Evolutionary conservation across 1,140 invertebrate species (phyloP).

Genomic region (Bombus impatiens): DNA sequence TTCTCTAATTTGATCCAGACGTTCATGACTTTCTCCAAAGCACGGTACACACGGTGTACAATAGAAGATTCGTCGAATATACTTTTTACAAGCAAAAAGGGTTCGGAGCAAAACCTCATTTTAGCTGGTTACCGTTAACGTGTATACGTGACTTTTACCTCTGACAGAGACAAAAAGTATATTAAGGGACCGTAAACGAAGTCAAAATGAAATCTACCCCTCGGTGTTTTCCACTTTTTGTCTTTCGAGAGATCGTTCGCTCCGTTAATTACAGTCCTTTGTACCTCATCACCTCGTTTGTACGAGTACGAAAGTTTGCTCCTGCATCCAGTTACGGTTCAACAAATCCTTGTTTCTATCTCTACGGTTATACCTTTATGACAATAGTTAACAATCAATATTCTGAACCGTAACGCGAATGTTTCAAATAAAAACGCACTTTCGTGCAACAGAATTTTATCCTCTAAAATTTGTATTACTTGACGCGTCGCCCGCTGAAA

Average conservation of each 20-base stretch:
- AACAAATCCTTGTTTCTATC: neutral
- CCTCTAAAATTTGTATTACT: no score
- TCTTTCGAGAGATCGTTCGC: neutral
- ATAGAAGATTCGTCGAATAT: neutral
- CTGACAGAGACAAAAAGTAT: neutral
- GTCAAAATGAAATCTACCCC: constrained; percentile 30
- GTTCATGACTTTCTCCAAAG: no score
- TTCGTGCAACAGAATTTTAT: no score
- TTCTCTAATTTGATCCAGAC: no score
- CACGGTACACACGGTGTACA: no score
- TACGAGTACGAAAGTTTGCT: neutral
- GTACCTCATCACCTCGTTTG: neutral
- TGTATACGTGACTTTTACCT: constrained; percentile 16
- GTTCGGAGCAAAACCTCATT: neutral
- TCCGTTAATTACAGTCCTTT: constrained; percentile 10
- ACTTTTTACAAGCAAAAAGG: neutral
- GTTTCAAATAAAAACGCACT: no score
- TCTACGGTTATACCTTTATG: neutral
- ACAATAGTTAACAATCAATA: no score
- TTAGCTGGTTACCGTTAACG: neutral
- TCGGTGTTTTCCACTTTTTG: neutral
- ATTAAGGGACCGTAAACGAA: constrained; percentile 36
- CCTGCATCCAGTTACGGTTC: neutral
- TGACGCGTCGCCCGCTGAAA: no score
- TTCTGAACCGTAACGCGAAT: no score